Evolutionary conservation across 1,140 invertebrate species (phyloP).

Genomic region (Drosophila tristis): DNA sequence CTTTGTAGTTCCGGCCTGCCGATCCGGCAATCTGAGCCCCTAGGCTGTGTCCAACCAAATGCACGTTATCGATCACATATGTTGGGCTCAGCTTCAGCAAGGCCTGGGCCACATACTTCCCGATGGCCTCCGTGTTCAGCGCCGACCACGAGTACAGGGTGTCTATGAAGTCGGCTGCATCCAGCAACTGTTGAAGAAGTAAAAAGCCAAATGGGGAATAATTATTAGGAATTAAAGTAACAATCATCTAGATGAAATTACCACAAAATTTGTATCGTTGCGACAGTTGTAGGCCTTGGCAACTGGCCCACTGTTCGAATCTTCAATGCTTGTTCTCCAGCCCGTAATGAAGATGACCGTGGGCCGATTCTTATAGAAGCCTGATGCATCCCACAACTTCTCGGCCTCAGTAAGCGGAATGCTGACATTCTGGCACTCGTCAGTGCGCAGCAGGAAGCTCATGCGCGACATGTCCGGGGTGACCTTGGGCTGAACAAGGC

Average conservation of each 20-base stretch:
- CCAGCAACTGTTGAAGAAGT: conserved; percentile 23
- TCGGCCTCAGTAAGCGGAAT: conserved; percentile 18
- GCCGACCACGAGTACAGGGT: conserved; percentile 75
- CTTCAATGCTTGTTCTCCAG: conserved; percentile 33
- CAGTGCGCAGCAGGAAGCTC: conserved; percentile 28
- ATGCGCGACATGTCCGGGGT: conserved; percentile 34
- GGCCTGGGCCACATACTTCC: conserved; percentile 53
- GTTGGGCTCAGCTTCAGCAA: conserved; percentile 36
- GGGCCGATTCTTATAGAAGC: conserved; percentile 19
- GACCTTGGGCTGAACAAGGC: conserved; percentile 21
- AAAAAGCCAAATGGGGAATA: no score
- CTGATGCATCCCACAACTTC: conserved; percentile 17
- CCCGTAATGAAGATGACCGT: conserved; percentile 56
- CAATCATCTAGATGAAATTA: not conserved
- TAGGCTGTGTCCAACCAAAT: conserved; percentile 74
- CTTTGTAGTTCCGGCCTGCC: conserved; percentile 81
- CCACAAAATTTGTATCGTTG: conserved; percentile 52
- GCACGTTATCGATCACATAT: conserved; percentile 57
- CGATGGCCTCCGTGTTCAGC: conserved; percentile 69
- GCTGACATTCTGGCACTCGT: conserved; percentile 40
- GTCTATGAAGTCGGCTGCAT: conserved; percentile 60
- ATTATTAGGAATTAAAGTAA: no score
- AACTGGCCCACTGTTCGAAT: conserved; percentile 36
- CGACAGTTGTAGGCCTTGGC: conserved; percentile 56
- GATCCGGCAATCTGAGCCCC: conserved; percentile 85